A percentile compares a stretch with the other conserved stretches of the same genome.
phyloP scores from a whole-genome alignment of 2,888 invertebrate genomes.

The Scrobipalpa costella region DNA sequence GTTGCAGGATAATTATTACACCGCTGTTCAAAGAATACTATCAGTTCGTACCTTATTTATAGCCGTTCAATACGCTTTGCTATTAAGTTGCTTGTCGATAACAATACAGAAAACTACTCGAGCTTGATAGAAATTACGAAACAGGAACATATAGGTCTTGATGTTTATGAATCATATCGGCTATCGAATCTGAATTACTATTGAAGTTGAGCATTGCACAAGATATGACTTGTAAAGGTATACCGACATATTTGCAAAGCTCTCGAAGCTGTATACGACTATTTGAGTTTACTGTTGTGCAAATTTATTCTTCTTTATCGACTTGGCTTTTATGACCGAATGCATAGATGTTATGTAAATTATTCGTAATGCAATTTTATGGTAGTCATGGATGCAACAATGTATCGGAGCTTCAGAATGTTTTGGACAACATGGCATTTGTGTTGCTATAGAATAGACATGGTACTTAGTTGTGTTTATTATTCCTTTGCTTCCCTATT shows the following conservation, averaged over 20 bases:
- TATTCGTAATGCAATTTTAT: not conserved
- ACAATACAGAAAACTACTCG: not conserved
- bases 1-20: conserved; percentile 1
- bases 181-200: conserved; percentile 21
- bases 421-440: no score
- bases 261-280: not conserved
- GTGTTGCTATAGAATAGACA: no score
- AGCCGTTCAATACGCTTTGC: not conserved
- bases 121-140: conserved; percentile 15
- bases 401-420: not conserved
- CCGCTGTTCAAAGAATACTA: conserved; percentile 4
- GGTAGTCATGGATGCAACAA: not conserved
- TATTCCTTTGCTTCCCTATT: no score
- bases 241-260: conserved; percentile 13
- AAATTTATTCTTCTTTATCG: conserved; percentile 1
- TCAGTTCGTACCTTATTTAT: conserved; percentile 1
- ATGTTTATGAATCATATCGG: conserved; percentile 22
- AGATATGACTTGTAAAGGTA: conserved; percentile 17
- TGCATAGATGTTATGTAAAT: not conserved
- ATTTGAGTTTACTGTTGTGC: conserved; percentile 13
- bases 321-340: conserved; percentile 11
- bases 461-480: no score
- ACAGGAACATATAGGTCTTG: conserved; percentile 18
- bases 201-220: conserved; percentile 19
- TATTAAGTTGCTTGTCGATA: not conserved